These are phyloP conservation scores for Saccostrea echinata DNA, from an alignment of 1,140 invertebrate genomes.

Conservation along the genomic window DNA sequence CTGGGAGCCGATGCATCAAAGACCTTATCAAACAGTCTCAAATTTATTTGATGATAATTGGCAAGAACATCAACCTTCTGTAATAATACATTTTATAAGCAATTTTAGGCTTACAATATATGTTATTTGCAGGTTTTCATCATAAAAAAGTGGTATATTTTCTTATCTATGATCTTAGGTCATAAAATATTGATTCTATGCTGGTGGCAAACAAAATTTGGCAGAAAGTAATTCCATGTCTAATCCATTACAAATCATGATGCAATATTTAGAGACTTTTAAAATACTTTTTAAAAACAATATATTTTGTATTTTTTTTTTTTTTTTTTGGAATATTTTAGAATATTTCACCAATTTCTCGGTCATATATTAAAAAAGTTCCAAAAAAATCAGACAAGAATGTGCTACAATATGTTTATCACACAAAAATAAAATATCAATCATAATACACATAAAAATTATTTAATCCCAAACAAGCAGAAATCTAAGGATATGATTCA, in stretches of 20 bases:
- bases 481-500: no score
- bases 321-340: no score
- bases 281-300: neutral
- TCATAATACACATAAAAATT: no score
- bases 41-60: conserved; percentile 36
- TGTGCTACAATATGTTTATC: no score
- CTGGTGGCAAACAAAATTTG: conserved; percentile 7
- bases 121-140: conserved; percentile 29
- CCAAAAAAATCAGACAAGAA: no score
- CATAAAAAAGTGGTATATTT: conserved; percentile 29
- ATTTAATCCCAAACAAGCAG: no score
- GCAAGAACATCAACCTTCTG: conserved; percentile 14
- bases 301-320: neutral
- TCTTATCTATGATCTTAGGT: conserved; percentile 5
- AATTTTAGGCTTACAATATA: conserved; percentile 15
- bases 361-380: no score
- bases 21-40: conserved; percentile 18
- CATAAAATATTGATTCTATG: neutral
- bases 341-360: no score
- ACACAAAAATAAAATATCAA: no score
- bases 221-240: neutral
- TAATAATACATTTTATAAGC: conserved; percentile 28
- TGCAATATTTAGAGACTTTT: neutral
- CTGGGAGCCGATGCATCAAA: neutral
- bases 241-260: neutral